phyloP scores from a whole-genome alignment of 2,113 vertebrate genomes.

The Halichoerus grypus region DNA sequence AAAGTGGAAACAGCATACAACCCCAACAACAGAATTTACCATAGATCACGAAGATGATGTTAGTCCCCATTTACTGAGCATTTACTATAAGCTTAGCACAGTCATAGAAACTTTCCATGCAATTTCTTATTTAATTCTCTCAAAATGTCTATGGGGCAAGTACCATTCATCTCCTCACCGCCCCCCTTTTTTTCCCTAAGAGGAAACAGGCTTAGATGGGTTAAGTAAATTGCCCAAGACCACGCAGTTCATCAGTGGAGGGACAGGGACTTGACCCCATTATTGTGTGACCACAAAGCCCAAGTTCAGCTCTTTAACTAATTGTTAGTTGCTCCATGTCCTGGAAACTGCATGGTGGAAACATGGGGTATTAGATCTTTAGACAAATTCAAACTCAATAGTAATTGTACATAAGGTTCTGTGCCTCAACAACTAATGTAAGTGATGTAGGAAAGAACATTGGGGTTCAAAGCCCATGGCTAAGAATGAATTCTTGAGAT shows the following conservation, averaged over 20 bases:
- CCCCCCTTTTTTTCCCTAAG: neutral
- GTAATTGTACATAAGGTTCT: neutral
- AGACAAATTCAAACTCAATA: neutral
- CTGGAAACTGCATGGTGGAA: neutral
- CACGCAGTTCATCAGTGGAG: neutral
- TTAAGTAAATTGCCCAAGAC: neutral
- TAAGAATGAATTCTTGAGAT: no score
- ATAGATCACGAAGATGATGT: neutral
- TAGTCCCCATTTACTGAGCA: neutral
- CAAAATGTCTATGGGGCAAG: neutral
- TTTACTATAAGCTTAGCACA: slow-evolving; percentile 11
- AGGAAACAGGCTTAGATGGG: neutral
- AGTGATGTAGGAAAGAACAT: no score
- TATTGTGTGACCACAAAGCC: neutral
- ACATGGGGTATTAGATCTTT: neutral
- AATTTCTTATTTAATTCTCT: slow-evolving; percentile 58
- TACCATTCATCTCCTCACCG: neutral
- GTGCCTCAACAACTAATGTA: neutral
- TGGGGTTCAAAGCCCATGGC: no score
- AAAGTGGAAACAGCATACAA: slow-evolving; percentile 44
- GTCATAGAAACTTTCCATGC: neutral
- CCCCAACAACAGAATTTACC: slow-evolving; percentile 24
- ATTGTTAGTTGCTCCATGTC: neutral
- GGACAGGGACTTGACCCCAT: neutral
- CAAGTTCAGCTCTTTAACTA: neutral